Conservation (phyloP, 1,140 invertebrate genomes). For the Calliopsis andreniformis region DNA sequence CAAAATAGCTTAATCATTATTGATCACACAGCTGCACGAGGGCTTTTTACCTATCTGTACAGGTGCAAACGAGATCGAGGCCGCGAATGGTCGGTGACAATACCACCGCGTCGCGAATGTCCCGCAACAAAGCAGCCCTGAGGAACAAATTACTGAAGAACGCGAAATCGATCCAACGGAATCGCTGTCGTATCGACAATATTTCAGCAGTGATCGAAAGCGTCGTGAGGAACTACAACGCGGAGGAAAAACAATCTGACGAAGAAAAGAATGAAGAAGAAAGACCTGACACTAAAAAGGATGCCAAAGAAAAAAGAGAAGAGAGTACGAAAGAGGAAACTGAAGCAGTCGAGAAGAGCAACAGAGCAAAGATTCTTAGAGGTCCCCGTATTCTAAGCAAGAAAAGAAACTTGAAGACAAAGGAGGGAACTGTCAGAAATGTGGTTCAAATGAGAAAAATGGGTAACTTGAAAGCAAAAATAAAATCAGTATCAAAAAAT, state of each 20-base stretch:
- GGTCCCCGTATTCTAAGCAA: slow-evolving; percentile 69
- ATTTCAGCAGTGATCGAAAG: slow-evolving; percentile 71
- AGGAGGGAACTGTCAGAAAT: slow-evolving; percentile 16
- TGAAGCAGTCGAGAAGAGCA: not conserved
- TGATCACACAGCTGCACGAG: slow-evolving; percentile 20
- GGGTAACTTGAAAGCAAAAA: not conserved
- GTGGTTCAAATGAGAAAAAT: slow-evolving; percentile 3
- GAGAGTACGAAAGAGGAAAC: not conserved
- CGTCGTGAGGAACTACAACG: slow-evolving; percentile 61
- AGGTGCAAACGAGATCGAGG: slow-evolving; percentile 74
- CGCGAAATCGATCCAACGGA: slow-evolving; percentile 76
- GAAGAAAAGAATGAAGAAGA: slow-evolving; percentile 50
- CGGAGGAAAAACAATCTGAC: slow-evolving; percentile 40
- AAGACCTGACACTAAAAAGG: slow-evolving; percentile 32
- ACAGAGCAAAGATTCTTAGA: slow-evolving; percentile 52
- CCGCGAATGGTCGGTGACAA: slow-evolving; percentile 66
- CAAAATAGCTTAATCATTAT: no score
- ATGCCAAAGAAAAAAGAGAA: slow-evolving; percentile 34
- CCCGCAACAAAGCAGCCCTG: slow-evolving; percentile 72
- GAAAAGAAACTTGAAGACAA: slow-evolving; percentile 70
- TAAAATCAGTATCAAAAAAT: slow-evolving; percentile 11
- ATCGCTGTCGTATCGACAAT: slow-evolving; percentile 72
- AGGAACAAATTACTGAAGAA: slow-evolving; percentile 78
- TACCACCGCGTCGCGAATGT: slow-evolving; percentile 65
- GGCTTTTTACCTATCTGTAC: slow-evolving; percentile 39